Evolutionary conservation across 2,797 vertebrate genomes (phyloP).

Genomic region (Tiaroga cobitis): DNA sequence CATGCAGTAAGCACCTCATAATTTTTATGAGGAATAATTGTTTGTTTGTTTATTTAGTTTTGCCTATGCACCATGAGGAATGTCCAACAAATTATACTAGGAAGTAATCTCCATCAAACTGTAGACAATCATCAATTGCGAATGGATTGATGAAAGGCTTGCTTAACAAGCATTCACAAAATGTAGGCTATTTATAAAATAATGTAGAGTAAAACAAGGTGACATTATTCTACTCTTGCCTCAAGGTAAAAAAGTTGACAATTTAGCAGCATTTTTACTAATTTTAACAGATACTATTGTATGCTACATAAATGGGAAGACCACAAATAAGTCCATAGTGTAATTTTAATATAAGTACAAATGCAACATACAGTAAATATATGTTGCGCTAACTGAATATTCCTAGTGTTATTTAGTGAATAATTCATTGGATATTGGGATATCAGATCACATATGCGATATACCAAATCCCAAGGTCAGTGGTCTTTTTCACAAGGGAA

Average conservation of each 20-base stretch:
- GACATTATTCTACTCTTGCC: not conserved
- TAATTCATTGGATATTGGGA: too few relatives aligned
- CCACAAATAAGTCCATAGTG: not conserved
- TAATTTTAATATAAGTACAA: not conserved
- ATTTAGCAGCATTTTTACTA: not conserved
- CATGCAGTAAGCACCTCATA: constrained; percentile 66
- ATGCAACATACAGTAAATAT: not conserved
- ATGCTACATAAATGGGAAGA: not conserved
- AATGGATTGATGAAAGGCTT: not conserved
- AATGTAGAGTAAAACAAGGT: not conserved
- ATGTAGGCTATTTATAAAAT: not conserved
- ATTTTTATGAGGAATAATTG: not conserved
- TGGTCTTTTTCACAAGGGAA: not conserved
- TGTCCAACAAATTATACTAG: not conserved
- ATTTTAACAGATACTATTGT: not conserved
- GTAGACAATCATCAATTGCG: not conserved
- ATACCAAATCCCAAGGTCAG: not conserved
- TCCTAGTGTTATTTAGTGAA: too few relatives aligned
- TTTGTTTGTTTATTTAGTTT: not conserved
- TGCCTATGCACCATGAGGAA: not conserved
- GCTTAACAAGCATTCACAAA: not conserved
- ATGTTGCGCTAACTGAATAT: not conserved
- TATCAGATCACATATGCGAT: too few relatives aligned
- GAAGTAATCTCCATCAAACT: not conserved
- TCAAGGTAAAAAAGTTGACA: not conserved